These are phyloP conservation scores for Eledone cirrhosa DNA, from an alignment of 2,888 invertebrate species.

Conservation along the genomic window DNA sequence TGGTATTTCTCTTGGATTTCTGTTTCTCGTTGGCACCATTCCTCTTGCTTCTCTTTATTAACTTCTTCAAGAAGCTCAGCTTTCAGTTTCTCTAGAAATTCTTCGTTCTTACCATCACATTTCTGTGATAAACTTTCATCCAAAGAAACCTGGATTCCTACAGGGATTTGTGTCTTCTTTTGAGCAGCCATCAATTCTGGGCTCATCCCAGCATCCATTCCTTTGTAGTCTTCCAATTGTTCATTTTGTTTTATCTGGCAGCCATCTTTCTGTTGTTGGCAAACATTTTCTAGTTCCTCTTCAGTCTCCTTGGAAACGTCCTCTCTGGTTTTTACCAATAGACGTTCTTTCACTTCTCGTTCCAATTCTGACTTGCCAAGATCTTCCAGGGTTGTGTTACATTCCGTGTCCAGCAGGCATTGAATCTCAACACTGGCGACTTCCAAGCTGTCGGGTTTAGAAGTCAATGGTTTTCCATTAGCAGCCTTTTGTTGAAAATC, in stretches of 20 bases:
- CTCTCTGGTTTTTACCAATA: background rate
- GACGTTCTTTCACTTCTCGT: background rate
- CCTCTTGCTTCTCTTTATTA: slow-evolving; percentile 3
- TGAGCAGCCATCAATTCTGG: slow-evolving; percentile 32
- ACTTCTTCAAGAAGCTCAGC: background rate
- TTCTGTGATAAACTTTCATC: slow-evolving; percentile 1
- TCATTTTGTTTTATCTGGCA: slow-evolving; percentile 27
- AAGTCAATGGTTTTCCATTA: too few relatives aligned
- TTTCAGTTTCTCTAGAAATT: slow-evolving; percentile 37
- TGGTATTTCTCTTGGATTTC: background rate
- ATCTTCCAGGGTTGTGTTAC: background rate
- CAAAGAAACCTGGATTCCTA: too few relatives aligned
- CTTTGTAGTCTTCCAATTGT: slow-evolving; percentile 36
- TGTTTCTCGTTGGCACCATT: slow-evolving; percentile 14
- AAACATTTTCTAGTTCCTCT: background rate
- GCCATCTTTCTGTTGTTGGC: background rate
- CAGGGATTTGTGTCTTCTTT: too few relatives aligned
- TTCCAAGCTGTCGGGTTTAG: background rate
- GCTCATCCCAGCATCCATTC: slow-evolving; percentile 40
- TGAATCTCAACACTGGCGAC: background rate
- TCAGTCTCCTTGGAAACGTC: background rate
- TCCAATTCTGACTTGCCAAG: background rate
- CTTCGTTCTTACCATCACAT: slow-evolving; percentile 36
- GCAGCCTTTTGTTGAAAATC: too few relatives aligned
- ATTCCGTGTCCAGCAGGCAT: background rate